Evolutionary conservation across 2,888 invertebrate genomes (phyloP).

Genomic region (Drosophila anceps): DNA sequence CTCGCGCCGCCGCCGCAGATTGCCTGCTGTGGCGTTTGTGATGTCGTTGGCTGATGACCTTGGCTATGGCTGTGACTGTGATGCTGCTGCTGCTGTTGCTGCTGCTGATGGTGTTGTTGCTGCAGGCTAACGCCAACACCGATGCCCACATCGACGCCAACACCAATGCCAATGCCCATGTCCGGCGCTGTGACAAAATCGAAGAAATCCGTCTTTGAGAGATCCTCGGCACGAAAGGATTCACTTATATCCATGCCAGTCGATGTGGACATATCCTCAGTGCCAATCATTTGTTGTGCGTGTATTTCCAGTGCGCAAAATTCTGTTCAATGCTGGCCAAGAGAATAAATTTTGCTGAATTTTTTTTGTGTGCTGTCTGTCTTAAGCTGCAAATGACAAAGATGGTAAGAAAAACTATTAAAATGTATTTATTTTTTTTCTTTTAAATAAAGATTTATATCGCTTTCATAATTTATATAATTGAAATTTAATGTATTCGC

Average conservation of each 20-base stretch:
- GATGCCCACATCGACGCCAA: slow-evolving; percentile 84
- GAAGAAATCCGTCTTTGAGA: slow-evolving; percentile 95
- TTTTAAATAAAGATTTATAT: slow-evolving; percentile 4
- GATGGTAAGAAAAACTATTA: background rate
- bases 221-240: slow-evolving; percentile 91
- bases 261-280: slow-evolving; percentile 85
- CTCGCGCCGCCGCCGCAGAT: slow-evolving; percentile 62
- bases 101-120: slow-evolving; percentile 61
- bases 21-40: slow-evolving; percentile 70
- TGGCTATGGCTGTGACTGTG: slow-evolving; percentile 63
- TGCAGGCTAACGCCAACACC: slow-evolving; percentile 81
- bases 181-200: slow-evolving; percentile 94
- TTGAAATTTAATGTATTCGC: slow-evolving; percentile 5
- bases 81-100: slow-evolving; percentile 62
- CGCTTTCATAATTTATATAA: slow-evolving; percentile 3
- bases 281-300: slow-evolving; percentile 84
- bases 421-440: background rate
- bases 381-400: slow-evolving; percentile 16
- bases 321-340: slow-evolving; percentile 3
- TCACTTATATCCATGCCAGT: slow-evolving; percentile 93
- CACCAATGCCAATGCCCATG: slow-evolving; percentile 86
- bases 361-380: background rate
- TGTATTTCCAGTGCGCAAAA: slow-evolving; percentile 66
- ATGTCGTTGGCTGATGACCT: slow-evolving; percentile 61
- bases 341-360: background rate